Evolutionary conservation across 1,140 invertebrate species (phyloP).

Genomic region (Brachionus manjavacas): DNA sequence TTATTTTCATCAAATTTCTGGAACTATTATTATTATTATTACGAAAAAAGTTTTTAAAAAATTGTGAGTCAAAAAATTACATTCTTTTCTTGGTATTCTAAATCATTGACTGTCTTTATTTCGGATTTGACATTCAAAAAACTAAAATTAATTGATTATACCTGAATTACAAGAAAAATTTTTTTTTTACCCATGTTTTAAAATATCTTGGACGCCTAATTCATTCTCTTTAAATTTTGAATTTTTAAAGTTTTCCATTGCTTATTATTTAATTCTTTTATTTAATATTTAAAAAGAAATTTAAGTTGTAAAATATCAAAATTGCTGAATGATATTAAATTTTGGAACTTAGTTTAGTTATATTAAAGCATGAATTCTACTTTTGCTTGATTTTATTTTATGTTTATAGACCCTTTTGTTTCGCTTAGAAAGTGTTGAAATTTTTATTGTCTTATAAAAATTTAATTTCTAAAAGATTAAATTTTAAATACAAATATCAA

Average conservation of each 20-base stretch:
- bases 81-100: slow-evolving; percentile 25
- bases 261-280: neutral
- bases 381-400: too few relatives aligned
- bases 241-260: neutral
- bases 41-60: neutral
- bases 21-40: neutral
- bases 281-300: neutral
- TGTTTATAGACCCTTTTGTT: too few relatives aligned
- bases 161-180: neutral
- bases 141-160: neutral
- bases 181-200: neutral
- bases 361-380: neutral
- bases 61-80: neutral
- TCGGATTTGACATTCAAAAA: neutral
- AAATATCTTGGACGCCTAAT: slow-evolving; percentile 33
- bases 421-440: too few relatives aligned
- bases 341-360: neutral
- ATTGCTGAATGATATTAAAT: neutral
- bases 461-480: neutral
- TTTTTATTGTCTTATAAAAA: too few relatives aligned
- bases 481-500: neutral
- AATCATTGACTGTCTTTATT: neutral
- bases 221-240: slow-evolving; percentile 11
- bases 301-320: neutral
- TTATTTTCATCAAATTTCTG: neutral